Conservation (phyloP, 2,113 vertebrate genomes). For the Chionis minor region DNA sequence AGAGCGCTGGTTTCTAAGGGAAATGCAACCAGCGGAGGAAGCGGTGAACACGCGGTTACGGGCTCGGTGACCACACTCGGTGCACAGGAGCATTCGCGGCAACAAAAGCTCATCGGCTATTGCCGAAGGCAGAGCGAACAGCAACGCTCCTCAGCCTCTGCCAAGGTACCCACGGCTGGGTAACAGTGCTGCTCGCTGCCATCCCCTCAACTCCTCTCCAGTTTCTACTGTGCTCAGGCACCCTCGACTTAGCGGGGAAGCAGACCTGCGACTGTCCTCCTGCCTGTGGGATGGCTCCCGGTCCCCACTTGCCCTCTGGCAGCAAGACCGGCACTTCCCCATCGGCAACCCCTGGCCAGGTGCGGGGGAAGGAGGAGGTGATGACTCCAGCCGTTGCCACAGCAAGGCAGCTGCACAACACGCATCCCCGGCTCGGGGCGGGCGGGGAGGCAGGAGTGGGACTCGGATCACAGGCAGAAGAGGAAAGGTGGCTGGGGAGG, state of each 20-base stretch:
- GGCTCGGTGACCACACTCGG: background rate
- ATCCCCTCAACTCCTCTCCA: background rate
- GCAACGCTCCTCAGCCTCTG: fast-evolving
- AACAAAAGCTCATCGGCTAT: background rate
- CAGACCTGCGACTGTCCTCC: background rate
- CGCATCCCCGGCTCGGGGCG: background rate
- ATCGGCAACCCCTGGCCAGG: background rate
- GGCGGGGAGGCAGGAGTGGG: background rate
- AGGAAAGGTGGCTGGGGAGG: background rate
- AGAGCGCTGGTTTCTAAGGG: background rate
- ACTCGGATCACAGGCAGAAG: background rate
- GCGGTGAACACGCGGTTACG: fast-evolving
- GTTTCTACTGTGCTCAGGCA: background rate
- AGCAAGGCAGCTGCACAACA: background rate
- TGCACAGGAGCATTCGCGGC: fast-evolving
- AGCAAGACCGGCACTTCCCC: fast-evolving
- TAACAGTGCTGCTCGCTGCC: background rate
- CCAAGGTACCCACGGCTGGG: background rate
- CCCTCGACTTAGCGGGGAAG: background rate
- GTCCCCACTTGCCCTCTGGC: background rate
- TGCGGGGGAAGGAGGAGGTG: too few relatives aligned
- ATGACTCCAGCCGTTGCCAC: too few relatives aligned
- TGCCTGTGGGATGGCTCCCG: background rate
- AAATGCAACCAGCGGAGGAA: fast-evolving
- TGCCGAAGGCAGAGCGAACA: background rate